A percentile compares a stretch with the other conserved stretches of the same genome.
These are phyloP conservation scores for Meloidogyne floridensis DNA, from an alignment of 1,140 invertebrate species.

Conservation along the genomic window DNA sequence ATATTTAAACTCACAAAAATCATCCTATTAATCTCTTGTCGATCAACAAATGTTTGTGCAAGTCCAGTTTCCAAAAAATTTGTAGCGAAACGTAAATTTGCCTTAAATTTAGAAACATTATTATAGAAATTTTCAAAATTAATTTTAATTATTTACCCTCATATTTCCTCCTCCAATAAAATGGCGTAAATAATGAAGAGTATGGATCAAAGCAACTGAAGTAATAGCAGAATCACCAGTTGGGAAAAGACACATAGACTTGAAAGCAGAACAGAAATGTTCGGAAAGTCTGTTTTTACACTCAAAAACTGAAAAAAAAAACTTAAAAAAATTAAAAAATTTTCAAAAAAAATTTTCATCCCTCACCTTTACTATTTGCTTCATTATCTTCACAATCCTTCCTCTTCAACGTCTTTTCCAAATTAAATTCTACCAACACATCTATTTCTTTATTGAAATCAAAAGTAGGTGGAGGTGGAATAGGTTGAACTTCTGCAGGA, in stretches of 20 bases:
- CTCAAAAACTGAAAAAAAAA: background rate
- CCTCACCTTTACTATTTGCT: background rate
- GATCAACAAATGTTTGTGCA: background rate
- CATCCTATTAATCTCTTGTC: background rate
- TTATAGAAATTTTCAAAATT: background rate
- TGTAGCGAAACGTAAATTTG: background rate
- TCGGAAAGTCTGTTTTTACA: background rate
- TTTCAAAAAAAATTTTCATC: background rate
- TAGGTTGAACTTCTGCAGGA: background rate
- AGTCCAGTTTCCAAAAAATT: background rate
- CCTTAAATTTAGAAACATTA: background rate
- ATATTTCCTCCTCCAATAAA: conserved; percentile 2
- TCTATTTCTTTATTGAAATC: background rate
- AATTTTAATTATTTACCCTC: background rate
- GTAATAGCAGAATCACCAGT: background rate
- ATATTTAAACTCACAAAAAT: background rate
- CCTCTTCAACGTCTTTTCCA: background rate
- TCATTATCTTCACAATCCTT: too few species aligned
- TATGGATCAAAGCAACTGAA: background rate
- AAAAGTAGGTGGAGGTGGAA: background rate
- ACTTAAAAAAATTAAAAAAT: background rate
- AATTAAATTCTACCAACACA: background rate
- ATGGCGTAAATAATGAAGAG: background rate
- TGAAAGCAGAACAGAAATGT: conserved; percentile 4
- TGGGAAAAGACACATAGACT: conserved; percentile 1